Percentiles rank a stretch among this genome's conserved stretches.
Conservation (phyloP, 2,113 vertebrate genomes). For the Xiphias gladius region DNA sequence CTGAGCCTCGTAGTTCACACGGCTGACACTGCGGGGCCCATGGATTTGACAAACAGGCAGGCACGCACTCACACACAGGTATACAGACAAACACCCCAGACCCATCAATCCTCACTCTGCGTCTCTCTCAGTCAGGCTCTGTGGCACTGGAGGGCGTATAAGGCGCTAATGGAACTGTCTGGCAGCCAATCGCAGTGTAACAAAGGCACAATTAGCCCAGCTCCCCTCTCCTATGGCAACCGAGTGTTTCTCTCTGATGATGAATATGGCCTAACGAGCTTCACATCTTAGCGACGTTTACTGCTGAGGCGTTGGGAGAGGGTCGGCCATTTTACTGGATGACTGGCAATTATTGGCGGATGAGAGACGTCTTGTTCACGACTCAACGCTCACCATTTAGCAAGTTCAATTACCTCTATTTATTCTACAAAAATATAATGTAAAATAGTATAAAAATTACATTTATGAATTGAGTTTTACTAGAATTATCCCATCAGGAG, state of each 20-base stretch:
- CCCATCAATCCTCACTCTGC: slow-evolving; percentile 54
- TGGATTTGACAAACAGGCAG: slow-evolving; percentile 48
- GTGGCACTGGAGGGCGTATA: slow-evolving; percentile 29
- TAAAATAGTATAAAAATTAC: neutral
- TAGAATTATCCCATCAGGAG: neutral
- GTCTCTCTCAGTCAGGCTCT: slow-evolving; percentile 32
- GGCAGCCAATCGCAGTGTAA: slow-evolving; percentile 44
- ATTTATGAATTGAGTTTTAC: slow-evolving; percentile 4
- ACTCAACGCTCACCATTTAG: slow-evolving; percentile 20
- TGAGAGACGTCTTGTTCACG: slow-evolving; percentile 27
- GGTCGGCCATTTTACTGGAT: slow-evolving; percentile 29
- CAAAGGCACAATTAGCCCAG: slow-evolving; percentile 3
- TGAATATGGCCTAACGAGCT: slow-evolving; percentile 44
- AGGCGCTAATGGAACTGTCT: slow-evolving; percentile 53
- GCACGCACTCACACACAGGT: neutral
- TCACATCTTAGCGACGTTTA: slow-evolving; percentile 53
- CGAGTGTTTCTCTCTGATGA: slow-evolving; percentile 46
- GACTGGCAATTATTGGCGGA: slow-evolving; percentile 34
- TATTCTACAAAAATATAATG: slow-evolving; percentile 18
- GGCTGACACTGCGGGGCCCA: slow-evolving; percentile 10
- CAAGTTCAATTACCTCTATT: slow-evolving; percentile 30
- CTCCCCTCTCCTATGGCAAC: slow-evolving; percentile 41
- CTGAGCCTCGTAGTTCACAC: slow-evolving; percentile 47
- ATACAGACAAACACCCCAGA: slow-evolving; percentile 39
- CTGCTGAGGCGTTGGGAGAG: slow-evolving; percentile 31